Conservation (phyloP, 2,113 vertebrate species). For the Tachysurus vachellii region DNA sequence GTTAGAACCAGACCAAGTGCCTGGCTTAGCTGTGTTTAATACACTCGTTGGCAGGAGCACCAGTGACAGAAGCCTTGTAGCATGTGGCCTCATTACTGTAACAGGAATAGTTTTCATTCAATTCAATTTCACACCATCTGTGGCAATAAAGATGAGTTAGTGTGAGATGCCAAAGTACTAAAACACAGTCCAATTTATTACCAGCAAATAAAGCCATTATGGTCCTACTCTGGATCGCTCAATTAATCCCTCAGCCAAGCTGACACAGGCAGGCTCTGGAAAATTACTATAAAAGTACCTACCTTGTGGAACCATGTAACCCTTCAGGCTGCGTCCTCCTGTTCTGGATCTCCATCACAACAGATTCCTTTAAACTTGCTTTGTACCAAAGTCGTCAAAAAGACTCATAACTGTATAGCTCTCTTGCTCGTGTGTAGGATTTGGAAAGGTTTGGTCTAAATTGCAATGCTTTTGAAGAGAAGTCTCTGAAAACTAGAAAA, state of each 20-base stretch:
- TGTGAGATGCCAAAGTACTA: neutral
- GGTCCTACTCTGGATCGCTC: neutral
- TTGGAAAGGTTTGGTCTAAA: neutral
- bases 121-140: slow-evolving; percentile 28
- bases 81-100: slow-evolving; percentile 6
- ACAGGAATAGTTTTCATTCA: slow-evolving; percentile 9
- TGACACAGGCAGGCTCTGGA: neutral
- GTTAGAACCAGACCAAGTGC: neutral
- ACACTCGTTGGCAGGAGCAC: neutral
- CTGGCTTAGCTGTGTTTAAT: neutral
- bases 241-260: neutral
- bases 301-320: too few relatives aligned
- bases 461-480: neutral
- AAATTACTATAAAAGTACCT: neutral
- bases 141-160: slow-evolving; percentile 24
- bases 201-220: slow-evolving; percentile 16
- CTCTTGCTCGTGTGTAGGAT: neutral
- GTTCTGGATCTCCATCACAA: neutral
- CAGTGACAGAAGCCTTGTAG: neutral
- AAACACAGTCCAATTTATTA: slow-evolving; percentile 25
- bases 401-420: neutral
- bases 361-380: neutral
- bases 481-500: too few relatives aligned
- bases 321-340: too few relatives aligned
- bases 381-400: neutral